Conservation (phyloP, 2,797 vertebrate genomes). For the Chelon auratus region DNA sequence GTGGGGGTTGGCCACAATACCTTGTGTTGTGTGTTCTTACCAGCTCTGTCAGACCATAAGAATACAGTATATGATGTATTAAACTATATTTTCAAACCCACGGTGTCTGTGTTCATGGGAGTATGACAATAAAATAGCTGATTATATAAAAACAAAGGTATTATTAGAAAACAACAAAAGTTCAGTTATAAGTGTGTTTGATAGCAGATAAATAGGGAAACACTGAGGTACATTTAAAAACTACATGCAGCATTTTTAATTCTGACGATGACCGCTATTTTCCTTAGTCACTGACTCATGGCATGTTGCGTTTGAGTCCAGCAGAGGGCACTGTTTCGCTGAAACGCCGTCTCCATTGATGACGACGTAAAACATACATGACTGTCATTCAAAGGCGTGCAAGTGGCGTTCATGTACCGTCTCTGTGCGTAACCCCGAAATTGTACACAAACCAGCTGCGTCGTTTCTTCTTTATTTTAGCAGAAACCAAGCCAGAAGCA, state of each 20-base stretch:
- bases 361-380: constrained; percentile 41
- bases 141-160: no score
- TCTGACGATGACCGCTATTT: neutral
- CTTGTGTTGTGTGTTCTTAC: constrained; percentile 47
- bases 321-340: constrained; percentile 36
- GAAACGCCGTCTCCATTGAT: constrained; percentile 23
- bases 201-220: no score
- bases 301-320: constrained; percentile 9
- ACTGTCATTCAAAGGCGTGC: neutral
- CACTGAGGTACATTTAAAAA: no score
- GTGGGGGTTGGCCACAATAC: constrained; percentile 30
- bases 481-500: neutral
- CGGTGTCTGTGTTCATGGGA: constrained; percentile 6
- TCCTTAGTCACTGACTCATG: no score
- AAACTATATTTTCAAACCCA: constrained; percentile 78
- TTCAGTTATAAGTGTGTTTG: no score
- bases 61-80: constrained; percentile 66
- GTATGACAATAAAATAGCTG: neutral
- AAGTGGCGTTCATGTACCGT: constrained; percentile 33
- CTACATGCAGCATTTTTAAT: no score
- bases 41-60: constrained; percentile 55
- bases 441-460: no score
- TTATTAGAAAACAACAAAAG: no score
- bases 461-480: neutral
- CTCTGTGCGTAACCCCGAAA: neutral